Evolutionary conservation across 2,113 vertebrate species (phyloP), one percentile per base, ranked within the genome.

Genomic region (Ariopsis seemanni): DNA sequence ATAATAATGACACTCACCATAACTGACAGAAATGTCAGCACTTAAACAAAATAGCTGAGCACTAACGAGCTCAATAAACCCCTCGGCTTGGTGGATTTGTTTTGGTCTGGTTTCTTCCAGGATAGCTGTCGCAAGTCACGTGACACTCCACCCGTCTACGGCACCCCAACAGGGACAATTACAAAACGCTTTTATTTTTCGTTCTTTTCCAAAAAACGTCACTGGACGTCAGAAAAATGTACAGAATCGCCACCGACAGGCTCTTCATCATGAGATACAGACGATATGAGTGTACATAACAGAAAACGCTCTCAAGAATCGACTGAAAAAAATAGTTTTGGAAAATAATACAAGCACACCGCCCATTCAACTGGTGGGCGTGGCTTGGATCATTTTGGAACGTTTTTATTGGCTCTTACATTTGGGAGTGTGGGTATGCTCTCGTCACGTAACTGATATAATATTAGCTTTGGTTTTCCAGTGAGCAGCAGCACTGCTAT

Each of bases 121-220:
- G 93, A 94, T 94, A 90, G 90, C 72, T 90, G 90, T 86, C 89
- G 22, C 88, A 86, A 92, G 90, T 90, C 94, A 95, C 92, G 90
- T 95, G 94, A 90, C 84, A 42, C 82, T 89, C 93, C 92, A 90
- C 92, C 92, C 90, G 89, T 89, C 60, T 90, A 96, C 91, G 94
- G 95, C 62, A 53, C 9, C 58, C 58, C 80, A 86, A 42, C 71
- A 48, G 78, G 84, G 60, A 52, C 92, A 93, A 91, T 52, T 20
- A 12, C 20, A 22, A 80, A 88, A 83, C 2, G 15, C 48, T 14
- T 0, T 50, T 75, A 50, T 48, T 18, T 12, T 52, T 30, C 30
- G 0, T 57, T 17, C 17, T 2, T 22, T 25, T n/a, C 3, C 18
- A 0, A 10, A 18, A 22, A 8, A 55, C 7, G 9, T 1, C 4